Base-by-base conservation (phyloP, 1,140 invertebrate genomes). In the Cotesia glomerata region DNA sequence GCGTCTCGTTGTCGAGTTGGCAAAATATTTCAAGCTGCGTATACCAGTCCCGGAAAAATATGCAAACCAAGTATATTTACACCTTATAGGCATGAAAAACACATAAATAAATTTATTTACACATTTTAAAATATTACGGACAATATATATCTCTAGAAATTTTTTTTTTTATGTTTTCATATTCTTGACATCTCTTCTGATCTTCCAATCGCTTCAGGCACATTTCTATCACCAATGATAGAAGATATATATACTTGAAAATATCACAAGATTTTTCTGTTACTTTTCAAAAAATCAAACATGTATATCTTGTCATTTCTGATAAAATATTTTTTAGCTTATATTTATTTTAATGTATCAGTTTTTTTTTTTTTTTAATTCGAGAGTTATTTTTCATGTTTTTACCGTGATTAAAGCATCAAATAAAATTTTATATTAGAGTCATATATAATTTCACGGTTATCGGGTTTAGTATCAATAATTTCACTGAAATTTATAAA, bases 371-470 rank as follows among this genome's bases (percentile, higher is more conserved):
- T 62, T 62, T 36, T 26, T n/a, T 62, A 5, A 13, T 58, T 18
- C 5, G 18, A 26, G 26, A 26, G 26, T 26, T 26, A 1, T 58
- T 9, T 9, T 18, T 58, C 0, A 26, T 14, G 26, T 18, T 58
- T 58, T 58, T 18, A 18, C 56, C 56, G 26, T 5, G 16, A 58
- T 58, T 58, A 18, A 8, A 58, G 14, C 32, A 26, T 35, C 32
- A 62, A 62, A 62, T 62, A 36, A 5, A 56, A 62, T 62, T 62
- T 62, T 34, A n/a, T n/a, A n/a, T 13, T 36, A 32, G 14, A 58
- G 9, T 26, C 56, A 58, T 58, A 9, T 58, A 58, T 58, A 58
- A 58, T 58, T 58, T 58, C 56, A 58, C 56, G 56, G 56, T 58
- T 16, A 26, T 18, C 56, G 14, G 16, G 9, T 58, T 58, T 45